Conservation (phyloP, 2,888 invertebrate genomes). For the Reticulitermes lucifugus region DNA sequence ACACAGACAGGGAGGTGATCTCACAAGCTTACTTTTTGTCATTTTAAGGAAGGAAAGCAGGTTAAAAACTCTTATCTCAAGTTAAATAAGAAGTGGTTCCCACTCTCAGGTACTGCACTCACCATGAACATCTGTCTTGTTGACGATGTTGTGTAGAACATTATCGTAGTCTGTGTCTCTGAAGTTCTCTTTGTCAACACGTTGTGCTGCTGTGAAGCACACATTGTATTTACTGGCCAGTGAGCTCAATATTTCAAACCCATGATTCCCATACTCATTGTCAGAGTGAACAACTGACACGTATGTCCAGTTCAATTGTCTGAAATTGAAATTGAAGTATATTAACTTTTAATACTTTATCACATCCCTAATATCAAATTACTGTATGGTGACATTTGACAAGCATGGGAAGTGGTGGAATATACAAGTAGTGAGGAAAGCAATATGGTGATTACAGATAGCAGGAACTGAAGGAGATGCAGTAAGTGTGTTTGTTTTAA, state of each 20-base stretch:
- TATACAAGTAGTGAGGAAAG: too few relatives aligned
- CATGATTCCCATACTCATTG: conserved; percentile 69
- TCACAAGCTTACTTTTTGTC: too few relatives aligned
- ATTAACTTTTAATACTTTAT: too few relatives aligned
- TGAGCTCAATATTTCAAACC: conserved; percentile 64
- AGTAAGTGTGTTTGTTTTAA: too few relatives aligned
- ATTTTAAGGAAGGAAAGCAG: too few relatives aligned
- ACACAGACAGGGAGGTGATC: too few relatives aligned
- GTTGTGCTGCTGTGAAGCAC: conserved; percentile 66
- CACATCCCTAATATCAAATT: too few relatives aligned
- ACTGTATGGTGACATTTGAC: too few relatives aligned
- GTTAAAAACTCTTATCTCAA: too few relatives aligned
- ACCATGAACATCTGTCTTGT: conserved; percentile 66
- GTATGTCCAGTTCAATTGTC: conserved; percentile 67
- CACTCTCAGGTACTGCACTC: conserved; percentile 40
- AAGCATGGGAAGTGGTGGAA: too few relatives aligned
- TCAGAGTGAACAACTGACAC: conserved; percentile 68
- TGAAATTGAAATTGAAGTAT: conserved; percentile 54
- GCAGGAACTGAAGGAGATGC: too few relatives aligned
- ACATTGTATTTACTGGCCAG: conserved; percentile 64
- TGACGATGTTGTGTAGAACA: conserved; percentile 62
- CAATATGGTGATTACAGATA: too few relatives aligned
- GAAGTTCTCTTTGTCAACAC: conserved; percentile 64
- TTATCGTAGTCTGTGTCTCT: conserved; percentile 62
- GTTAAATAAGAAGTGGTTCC: neutral